Conservation (phyloP, 1,140 invertebrate genomes). For the Sminthurides bifidus region DNA sequence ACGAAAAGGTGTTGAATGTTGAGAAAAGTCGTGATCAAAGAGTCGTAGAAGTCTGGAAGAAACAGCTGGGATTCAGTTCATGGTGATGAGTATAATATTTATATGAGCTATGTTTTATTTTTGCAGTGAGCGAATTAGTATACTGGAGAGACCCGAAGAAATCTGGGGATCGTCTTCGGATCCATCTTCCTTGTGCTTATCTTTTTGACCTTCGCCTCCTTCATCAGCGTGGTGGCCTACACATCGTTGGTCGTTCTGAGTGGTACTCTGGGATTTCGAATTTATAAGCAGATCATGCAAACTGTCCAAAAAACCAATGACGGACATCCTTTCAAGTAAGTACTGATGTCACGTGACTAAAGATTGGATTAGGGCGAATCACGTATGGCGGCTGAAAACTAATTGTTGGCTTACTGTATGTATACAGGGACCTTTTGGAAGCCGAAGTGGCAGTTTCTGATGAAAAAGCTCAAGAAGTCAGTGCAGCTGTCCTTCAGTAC, state of each 20-base stretch:
- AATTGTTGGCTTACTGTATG: constrained; percentile 15
- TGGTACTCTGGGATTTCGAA: constrained; percentile 77
- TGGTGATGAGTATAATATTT: too few species aligned
- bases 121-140: constrained; percentile 85
- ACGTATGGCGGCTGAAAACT: not conserved
- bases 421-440: constrained; percentile 70
- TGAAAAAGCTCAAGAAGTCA: constrained; percentile 75
- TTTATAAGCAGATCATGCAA: constrained; percentile 91
- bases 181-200: constrained; percentile 71
- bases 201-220: constrained; percentile 83
- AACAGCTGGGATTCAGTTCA: too few species aligned
- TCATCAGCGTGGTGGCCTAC: constrained; percentile 91
- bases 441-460: constrained; percentile 68
- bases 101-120: too few species aligned
- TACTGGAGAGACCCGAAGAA: constrained; percentile 94
- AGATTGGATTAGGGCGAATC: too few species aligned
- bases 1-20: not conserved
- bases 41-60: too few species aligned
- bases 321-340: constrained; percentile 94
- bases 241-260: constrained; percentile 66
- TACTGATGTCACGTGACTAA: not conserved
- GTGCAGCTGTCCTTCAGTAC: constrained; percentile 69
- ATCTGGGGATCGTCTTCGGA: constrained; percentile 81
- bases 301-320: constrained; percentile 94
- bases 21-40: not conserved